Base-by-base conservation (phyloP, 2,888 invertebrate genomes). In the Gasteruption jaculator region DNA sequence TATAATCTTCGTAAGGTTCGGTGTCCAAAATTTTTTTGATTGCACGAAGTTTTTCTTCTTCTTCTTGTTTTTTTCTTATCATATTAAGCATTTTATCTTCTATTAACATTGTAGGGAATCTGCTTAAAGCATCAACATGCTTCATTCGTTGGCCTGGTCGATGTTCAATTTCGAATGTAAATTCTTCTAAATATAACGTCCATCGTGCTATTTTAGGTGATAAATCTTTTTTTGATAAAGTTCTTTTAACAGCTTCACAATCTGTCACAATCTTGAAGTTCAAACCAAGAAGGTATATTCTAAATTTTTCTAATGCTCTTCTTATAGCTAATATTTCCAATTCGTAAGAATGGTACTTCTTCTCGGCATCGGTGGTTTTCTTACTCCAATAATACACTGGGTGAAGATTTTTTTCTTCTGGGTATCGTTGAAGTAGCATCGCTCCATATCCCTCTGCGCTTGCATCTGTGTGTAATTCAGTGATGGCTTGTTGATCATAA, bases 301-400 rank as follows among this genome's bases (percentile, higher is more conserved):
- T 41, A 34, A 57, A 61, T 29, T 55, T 60, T 20, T 53, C 53
- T 3, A 56, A n/a, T 2, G 58, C 53, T 24, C 45, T 44, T 2
- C 59, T 40, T 4, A 63, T 45, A 0, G 60, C 58, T 1, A 54
- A 8, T 2, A 49, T 48, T 26, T 61, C 57, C 5, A 62, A 25
- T 33, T 60, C 57, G 12, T 63, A 59, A 10, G 54, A 56, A 15
- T 45, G 38, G 24, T 50, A 52, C 7, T 50, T 50, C 8, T 50
- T 44, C 33, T 60, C 57, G 1, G 32, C 37, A 1, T 39, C 32
- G 1, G 43, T 49, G 3, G 57, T 58, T 35, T 52, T 52, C 10
- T 45, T 39, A 16, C 58, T 60, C 38, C 49, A 47, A 24, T 47
- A 59, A 39, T 54, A 47, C 3, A 56, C 32, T 1, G 52, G 55